Base-by-base conservation (phyloP, 1,140 invertebrate genomes). In the Globodera ellingtonae region DNA sequence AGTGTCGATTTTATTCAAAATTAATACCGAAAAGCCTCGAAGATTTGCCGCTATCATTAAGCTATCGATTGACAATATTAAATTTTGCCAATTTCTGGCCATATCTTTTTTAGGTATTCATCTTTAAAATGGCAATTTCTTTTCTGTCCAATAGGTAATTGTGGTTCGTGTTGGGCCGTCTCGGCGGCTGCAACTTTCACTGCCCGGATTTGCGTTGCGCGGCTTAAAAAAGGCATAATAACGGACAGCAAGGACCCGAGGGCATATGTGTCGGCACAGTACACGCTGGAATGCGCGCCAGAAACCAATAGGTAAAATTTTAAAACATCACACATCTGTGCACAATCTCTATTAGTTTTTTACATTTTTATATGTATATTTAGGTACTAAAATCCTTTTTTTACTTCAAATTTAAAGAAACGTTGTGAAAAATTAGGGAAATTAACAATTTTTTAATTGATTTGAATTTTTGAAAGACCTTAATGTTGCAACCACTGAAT, bases 171-270 rank as follows among this genome's bases (percentile, higher is more conserved):
- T 67, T 91, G 90, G 15, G 91, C 90, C 15, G 78, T 52, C 48
- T 62, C 71, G 15, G 69, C 18, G 84, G 79, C 47, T 13, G 70
- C 50, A 74, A 48, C 77, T 0, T 96, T 97, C 93, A 94, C 94
- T 18, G 95, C 97, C 90, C 91, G 95, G 73, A 92, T 91, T 70
- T 97, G 95, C 89, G 95, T 95, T 82, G 93, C 94, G 82, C 94
- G 93, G 0, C 92, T 93, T 46, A 94, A 93, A 24, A 92, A 92
- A 47, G 85, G 91, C 6, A 92, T 95, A 86, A 24, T n/a, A 47
- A 69, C 46, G n/a, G 24, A 35, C 50, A 67, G 66, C 67, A 50
- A 9, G 44, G 48, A 78, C 44, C 69, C 65, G 4, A 50, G 4
- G n/a, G 52, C 48, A 52, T 46, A n/a, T 24, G 52, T 72, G 15